These are phyloP conservation scores for Eriocheir sinensis DNA, from an alignment of 1,140 invertebrate genomes.

Conservation along the genomic window DNA sequence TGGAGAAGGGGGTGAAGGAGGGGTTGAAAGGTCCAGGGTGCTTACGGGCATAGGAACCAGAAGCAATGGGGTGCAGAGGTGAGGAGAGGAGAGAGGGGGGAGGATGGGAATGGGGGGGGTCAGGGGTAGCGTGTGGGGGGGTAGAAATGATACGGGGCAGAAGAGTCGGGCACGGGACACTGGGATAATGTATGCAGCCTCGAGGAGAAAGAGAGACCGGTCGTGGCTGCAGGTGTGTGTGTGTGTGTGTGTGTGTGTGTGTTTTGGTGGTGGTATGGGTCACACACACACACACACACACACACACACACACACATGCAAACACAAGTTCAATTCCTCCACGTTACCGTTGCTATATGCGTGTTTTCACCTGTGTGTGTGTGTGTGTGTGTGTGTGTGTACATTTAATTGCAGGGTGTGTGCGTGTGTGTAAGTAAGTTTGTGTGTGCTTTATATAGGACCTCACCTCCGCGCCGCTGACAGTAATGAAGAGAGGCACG, in stretches of 20 bases:
- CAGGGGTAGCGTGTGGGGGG: neutral
- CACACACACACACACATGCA: no score
- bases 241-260: slow-evolving; percentile 51
- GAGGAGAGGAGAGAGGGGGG: neutral
- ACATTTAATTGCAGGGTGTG: slow-evolving; percentile 9
- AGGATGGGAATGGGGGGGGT: neutral
- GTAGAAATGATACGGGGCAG: neutral
- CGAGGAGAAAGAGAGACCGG: neutral
- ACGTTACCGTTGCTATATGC: neutral
- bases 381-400: slow-evolving; percentile 5
- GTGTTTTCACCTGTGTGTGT: slow-evolving; percentile 14
- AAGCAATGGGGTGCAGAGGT: neutral
- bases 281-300: no score
- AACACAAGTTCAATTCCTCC: neutral
- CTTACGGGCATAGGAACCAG: no score
- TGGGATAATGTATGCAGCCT: neutral
- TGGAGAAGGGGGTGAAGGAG: no score
- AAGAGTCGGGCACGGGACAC: neutral
- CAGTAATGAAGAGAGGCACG: slow-evolving; percentile 2
- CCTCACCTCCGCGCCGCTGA: neutral
- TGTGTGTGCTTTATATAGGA: neutral
- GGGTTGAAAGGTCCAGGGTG: no score
- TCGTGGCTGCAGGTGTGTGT: slow-evolving; percentile 43
- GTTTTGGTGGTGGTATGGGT: neutral
- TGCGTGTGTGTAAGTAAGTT: slow-evolving; percentile 4